Percentiles rank a stretch among this genome's conserved stretches.
Evolutionary conservation across 2,888 invertebrate genomes (phyloP).

Genomic region (Cataglyphis livida): DNA sequence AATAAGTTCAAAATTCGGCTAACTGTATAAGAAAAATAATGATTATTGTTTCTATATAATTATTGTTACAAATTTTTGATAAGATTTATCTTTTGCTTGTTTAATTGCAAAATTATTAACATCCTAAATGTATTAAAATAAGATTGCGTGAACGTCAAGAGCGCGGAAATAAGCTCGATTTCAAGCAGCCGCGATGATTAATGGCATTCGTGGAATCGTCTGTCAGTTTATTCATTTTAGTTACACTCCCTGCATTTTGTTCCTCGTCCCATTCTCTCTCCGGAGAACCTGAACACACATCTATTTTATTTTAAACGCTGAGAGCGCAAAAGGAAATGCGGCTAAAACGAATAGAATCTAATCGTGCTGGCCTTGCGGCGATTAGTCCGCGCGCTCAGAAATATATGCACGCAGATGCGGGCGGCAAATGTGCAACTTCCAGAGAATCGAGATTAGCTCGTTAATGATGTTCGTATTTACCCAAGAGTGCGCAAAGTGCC

Average conservation of each 20-base stretch:
- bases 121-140: neutral
- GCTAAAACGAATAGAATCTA: constrained; percentile 20
- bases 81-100: neutral
- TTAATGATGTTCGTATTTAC: constrained; percentile 35
- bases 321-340: neutral
- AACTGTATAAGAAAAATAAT: neutral
- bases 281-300: neutral
- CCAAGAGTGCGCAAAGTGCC: constrained; percentile 37
- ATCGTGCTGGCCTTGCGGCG: constrained; percentile 51
- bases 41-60: neutral
- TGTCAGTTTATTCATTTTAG: neutral
- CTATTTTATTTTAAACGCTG: constrained; percentile 7
- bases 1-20: neutral
- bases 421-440: constrained; percentile 65
- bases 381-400: constrained; percentile 26
- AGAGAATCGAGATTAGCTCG: constrained; percentile 68
- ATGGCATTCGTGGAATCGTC: constrained; percentile 26
- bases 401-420: constrained; percentile 30
- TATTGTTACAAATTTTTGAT: neutral
- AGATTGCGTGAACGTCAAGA: constrained; percentile 18
- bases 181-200: constrained; percentile 28
- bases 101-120: neutral
- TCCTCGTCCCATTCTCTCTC: neutral
- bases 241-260: neutral
- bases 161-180: constrained; percentile 42